Evolutionary conservation across 2,113 vertebrate species (phyloP).

Genomic region (Tychaedon coryphoeus): DNA sequence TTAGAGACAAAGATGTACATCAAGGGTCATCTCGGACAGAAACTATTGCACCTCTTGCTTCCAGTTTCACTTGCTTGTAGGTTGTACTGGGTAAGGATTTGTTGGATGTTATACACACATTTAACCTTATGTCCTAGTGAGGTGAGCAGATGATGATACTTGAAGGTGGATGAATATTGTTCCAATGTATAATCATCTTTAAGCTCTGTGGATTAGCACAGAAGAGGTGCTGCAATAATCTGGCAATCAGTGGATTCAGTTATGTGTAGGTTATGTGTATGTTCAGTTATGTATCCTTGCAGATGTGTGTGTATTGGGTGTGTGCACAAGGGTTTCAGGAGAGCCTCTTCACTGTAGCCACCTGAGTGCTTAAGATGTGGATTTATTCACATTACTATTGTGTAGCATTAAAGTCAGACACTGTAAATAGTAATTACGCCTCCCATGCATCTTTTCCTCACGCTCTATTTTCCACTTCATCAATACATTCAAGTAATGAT

Average conservation of each 20-base stretch:
- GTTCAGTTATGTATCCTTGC: not conserved
- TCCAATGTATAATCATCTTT: not conserved
- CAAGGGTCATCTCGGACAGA: not conserved
- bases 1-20: not conserved
- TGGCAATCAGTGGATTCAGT: not conserved
- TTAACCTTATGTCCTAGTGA: not conserved
- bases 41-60: not conserved
- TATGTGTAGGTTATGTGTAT: fast-evolving
- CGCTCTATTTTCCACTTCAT: not conserved
- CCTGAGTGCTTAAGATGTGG: not conserved
- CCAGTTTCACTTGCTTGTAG: not conserved
- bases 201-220: not conserved
- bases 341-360: not conserved
- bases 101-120: not conserved
- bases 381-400: not conserved
- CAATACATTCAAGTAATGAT: not conserved
- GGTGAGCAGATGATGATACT: not conserved
- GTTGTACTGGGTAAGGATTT: not conserved
- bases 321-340: not conserved
- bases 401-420: not conserved
- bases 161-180: not conserved
- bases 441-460: not conserved
- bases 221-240: not conserved
- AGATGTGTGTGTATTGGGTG: not conserved
- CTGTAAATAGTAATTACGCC: not conserved